These are phyloP conservation scores for Micromussa lordhowensis DNA, from an alignment of 92 coral and sea anemone species.

Conservation along the genomic window DNA sequence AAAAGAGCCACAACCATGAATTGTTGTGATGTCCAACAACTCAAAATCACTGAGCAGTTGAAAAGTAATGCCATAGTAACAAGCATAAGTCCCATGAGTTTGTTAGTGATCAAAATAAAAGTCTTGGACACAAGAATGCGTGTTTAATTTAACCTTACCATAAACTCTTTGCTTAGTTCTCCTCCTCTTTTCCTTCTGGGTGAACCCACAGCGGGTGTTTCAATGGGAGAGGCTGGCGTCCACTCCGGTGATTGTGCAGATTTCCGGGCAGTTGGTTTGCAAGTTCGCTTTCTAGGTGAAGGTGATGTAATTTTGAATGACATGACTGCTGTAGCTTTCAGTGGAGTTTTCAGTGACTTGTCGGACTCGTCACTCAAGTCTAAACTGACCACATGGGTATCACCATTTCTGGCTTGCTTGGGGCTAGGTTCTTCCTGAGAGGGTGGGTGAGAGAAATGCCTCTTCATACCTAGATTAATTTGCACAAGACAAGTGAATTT, in stretches of 20 bases:
- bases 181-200: slow-evolving; percentile 76
- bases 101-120: too few relatives aligned
- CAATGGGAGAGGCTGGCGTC: slow-evolving; percentile 22
- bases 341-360: not conserved
- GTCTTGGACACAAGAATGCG: too few relatives aligned
- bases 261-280: not conserved
- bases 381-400: not conserved
- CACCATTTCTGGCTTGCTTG: slow-evolving; percentile 1
- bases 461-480: not conserved
- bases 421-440: not conserved
- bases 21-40: too few relatives aligned
- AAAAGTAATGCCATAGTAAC: too few relatives aligned
- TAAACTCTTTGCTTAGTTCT: slow-evolving; percentile 73
- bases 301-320: slow-evolving; percentile 2
- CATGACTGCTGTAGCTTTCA: not conserved
- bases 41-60: too few relatives aligned
- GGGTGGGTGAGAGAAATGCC: not conserved
- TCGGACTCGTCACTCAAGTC: not conserved
- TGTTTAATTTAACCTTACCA: slow-evolving; percentile 32
- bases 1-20: too few relatives aligned
- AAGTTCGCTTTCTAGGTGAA: slow-evolving; percentile 14
- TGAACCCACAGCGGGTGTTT: slow-evolving; percentile 30
- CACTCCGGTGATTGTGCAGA: not conserved
- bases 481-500: not conserved
- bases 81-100: too few relatives aligned